Base-by-base conservation (phyloP, 2,113 vertebrate species). In the Anguilla rostrata region DNA sequence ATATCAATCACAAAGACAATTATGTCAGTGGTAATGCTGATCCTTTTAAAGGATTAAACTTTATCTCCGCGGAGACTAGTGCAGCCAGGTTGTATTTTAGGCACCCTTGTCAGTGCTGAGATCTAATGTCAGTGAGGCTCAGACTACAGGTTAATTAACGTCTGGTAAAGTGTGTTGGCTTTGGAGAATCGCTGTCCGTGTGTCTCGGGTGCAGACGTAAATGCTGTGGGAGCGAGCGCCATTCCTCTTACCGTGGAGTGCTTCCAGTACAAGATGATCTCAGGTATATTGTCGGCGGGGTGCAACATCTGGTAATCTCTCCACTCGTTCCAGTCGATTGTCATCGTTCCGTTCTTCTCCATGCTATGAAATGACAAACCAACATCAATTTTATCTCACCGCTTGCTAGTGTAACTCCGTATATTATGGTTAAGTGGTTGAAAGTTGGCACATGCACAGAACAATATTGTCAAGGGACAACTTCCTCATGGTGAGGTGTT, bases 181-280 rank as follows among this genome's bases (percentile, higher is more conserved):
- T 63, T 22, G 60, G 22, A 0, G 18, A 22, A 66, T 22, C 5
- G 2, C 22, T 20, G 1, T 66, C 18, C 15, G 11, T 60, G 56
- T 1, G 18, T 60, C 56, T 22, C 8, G 3, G 20, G 4, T 66
- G 60, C 22, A 66, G 1, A 66, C 60, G 11, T 66, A 66, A 5
- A 26, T 66, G 22, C 18, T 41, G n/a, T 40, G 29, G 39, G 11
- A 39, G n/a, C 41, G 34, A n/a, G 22, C 29, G 34, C 60, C 81
- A 11, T 53, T 34, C 1, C 84, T 78, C 92, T 93, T 96, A 99
- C 98, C 92, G 98, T 99, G 75, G 98, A 98, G 91, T 99, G 98
- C 91, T 98, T 99, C 98, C 98, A 99, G 93, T 99, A 96, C 3
- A 98, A 95, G 91, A 99, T 98, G 95, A 99, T 99, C 93, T 99